phyloP scores from a whole-genome alignment of 1,140 invertebrate species.

The Elymnias hypermnestra region DNA sequence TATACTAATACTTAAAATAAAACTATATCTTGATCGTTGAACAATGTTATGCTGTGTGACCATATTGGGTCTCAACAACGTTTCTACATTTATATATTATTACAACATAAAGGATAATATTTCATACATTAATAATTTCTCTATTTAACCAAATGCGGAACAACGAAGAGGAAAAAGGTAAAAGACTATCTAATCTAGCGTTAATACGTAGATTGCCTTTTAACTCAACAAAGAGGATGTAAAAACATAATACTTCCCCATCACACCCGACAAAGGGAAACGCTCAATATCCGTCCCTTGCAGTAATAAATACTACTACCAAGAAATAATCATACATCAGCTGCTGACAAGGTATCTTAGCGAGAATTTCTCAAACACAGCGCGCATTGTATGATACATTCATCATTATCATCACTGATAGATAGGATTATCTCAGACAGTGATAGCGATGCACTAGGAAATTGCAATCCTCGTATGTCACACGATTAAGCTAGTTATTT shows the following conservation, averaged over 20 bases:
- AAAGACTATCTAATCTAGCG: no score
- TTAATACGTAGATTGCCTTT: no score
- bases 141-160: no score
- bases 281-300: neutral
- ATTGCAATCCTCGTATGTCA: constrained; percentile 67
- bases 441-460: constrained; percentile 57
- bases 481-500: constrained; percentile 37
- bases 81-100: no score
- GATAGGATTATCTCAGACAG: constrained; percentile 39
- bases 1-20: no score
- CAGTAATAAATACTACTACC: neutral
- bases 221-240: neutral
- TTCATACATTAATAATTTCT: no score
- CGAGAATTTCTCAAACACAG: constrained; percentile 16
- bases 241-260: constrained; percentile 1
- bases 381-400: constrained; percentile 38
- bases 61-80: no score
- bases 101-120: no score
- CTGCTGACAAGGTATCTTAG: constrained; percentile 4
- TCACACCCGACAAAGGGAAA: constrained; percentile 1
- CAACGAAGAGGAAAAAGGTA: no score
- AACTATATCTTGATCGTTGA: no score
- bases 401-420: constrained; percentile 43
- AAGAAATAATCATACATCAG: neutral
- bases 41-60: no score